Base-by-base conservation (phyloP, 2,888 invertebrate genomes). In the Lamellibrachia columna region DNA sequence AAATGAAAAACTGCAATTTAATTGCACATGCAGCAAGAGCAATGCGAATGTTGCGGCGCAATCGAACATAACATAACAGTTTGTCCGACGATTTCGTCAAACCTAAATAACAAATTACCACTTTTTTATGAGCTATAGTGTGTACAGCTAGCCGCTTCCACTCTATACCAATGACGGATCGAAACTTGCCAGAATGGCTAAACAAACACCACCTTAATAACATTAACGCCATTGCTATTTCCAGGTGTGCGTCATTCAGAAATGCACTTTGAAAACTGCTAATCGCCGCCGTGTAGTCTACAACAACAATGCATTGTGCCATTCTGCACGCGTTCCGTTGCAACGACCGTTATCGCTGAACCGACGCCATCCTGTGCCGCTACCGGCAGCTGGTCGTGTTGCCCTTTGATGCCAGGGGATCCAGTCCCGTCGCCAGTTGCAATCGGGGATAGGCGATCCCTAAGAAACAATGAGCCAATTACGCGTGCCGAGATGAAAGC, bases 381-480 rank as follows among this genome's bases (percentile, higher is more conserved):
- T 6, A 75, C 15, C 75, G 22, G 75, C 75, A 75, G 75, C 75
- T 75, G 75, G 15, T 15, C 75, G 75, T n/a, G 15, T 40, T 75
- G 75, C 75, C 75, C 75, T 75, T 75, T 75, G 75, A 75, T 75
- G 75, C 75, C 75, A 15, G 22, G 75, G 22, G 75, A 22, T 75
- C 2, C n/a, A 15, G 75, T 22, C 75, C 15, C 75, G 75, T 15
- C 75, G 75, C 75, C 75, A 22, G 22, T 75, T 75, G 75, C 75
- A 75, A 75, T 75, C 75, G n/a, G 75, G 75, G 75, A 3, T 22
- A 6, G 75, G 75, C 75, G 22, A 15, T 11, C 75, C 75, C 6
- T 75, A 75, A 75, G 75, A 75, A 75, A 75, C 75, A 75, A 75
- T 75, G n/a, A 75, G 75, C 75, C 75, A 75, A 75, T 75, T 75